Evolutionary conservation across 1,140 invertebrate species (phyloP), one percentile per base, ranked within the genome.

Genomic region (Choristoneura fumiferana): DNA sequence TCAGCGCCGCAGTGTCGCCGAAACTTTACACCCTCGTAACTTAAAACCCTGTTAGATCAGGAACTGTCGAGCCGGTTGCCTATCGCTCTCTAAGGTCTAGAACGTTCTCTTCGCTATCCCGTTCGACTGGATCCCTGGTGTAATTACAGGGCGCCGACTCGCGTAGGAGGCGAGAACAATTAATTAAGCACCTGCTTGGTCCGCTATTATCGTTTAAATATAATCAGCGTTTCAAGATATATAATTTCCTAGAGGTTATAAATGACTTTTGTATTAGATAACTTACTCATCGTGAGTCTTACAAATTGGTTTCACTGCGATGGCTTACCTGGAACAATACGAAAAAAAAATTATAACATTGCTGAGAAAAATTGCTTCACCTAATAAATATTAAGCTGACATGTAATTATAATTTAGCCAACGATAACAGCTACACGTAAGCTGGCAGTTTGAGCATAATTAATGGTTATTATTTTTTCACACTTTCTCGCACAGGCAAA

Each of bases 21-120:
- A 73, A 83, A 86, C 76, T 54, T 62, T 63, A 86, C 71, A 84
- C 78, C 66, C 53, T 55, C 57, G 79, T 71, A 86, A 86, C 76
- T 60, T 66, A 73, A 83, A 69, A 76, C 65, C 57, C 10, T 35
- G 45, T 66, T 63, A 67, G 72, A 75, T 74, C 69, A 65, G 73
- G 73, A 74, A 71, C 73, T 78, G 65, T 10, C 52, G 8, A 73
- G 68, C 64, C 69, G 71, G 76, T 68, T 53, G 37, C 33, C 57
- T 34, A 57, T 12, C 65, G 22, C 22, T 6, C 43, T 49, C 40
- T 49, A 33, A 18, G 43, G 43, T 29, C 18, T 49, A 45, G 40
- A 45, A 45, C 18, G 9, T 18, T 6, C 22, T 29, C 56, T 49
- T 55, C 33, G 56, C 35, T 36, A 54, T 43, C 64, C 57, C 39